Percentiles rank a stretch among this genome's conserved stretches.
These are phyloP conservation scores for Nomada goodeniana DNA, from an alignment of 2,888 invertebrate genomes.

Conservation along the genomic window DNA sequence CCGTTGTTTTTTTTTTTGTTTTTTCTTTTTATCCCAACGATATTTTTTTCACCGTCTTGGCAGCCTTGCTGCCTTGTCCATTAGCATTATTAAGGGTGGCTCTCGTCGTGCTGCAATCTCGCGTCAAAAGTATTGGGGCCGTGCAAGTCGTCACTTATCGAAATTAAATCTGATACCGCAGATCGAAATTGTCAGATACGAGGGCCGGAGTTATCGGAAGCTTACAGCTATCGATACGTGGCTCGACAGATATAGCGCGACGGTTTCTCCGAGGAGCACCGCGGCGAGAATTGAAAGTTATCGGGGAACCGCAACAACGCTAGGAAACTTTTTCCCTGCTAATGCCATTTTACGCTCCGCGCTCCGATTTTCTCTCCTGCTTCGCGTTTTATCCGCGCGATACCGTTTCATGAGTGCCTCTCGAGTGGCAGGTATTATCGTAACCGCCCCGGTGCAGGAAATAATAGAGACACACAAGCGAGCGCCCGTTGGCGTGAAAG, in stretches of 20 bases:
- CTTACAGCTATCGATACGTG: not conserved
- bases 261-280: not conserved
- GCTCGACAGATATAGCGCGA: not conserved
- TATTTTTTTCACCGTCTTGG: conserved; percentile 35
- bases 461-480: not conserved
- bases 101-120: conserved; percentile 4
- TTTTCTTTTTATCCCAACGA: not conserved
- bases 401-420: conserved; percentile 33
- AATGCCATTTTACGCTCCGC: not conserved
- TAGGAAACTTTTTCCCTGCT: conserved; percentile 14
- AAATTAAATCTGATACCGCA: conserved; percentile 56
- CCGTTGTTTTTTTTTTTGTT: conserved; percentile 43
- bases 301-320: conserved; percentile 13
- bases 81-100: conserved; percentile 65
- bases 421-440: conserved; percentile 17
- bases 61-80: conserved; percentile 54
- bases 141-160: conserved; percentile 37
- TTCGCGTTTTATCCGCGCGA: conserved; percentile 14
- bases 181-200: conserved; percentile 27
- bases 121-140: conserved; percentile 26
- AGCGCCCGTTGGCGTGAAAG: not conserved
- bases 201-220: not conserved
- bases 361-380: not conserved
- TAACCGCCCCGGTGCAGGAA: not conserved
- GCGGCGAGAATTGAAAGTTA: conserved; percentile 19